Conservation (phyloP, 2,797 vertebrate genomes). For the Leucoraja ocellata region DNA sequence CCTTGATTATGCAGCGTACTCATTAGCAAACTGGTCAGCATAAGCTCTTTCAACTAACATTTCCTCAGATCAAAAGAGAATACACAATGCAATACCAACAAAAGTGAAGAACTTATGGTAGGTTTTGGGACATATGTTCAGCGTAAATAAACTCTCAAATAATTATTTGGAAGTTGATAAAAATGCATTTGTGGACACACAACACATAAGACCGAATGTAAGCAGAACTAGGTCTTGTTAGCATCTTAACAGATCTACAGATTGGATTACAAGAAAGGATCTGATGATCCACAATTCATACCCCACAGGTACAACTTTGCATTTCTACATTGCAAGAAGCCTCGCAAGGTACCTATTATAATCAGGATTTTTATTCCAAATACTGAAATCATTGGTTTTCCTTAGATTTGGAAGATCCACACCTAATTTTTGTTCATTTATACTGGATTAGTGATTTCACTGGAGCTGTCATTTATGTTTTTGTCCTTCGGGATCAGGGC, state of each 20-base stretch:
- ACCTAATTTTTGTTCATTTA: neutral
- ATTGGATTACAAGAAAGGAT: neutral
- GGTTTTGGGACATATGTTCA: neutral
- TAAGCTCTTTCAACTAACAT: neutral
- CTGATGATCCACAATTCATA: neutral
- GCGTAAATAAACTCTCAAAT: neutral
- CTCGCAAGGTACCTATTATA: neutral
- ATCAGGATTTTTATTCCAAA: neutral
- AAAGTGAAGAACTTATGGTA: neutral
- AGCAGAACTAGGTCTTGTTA: neutral
- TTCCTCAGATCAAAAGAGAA: neutral
- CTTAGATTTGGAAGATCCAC: neutral
- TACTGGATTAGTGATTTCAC: neutral
- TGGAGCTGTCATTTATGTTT: neutral
- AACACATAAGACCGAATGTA: neutral
- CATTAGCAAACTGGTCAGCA: neutral
- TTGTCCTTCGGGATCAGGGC: neutral
- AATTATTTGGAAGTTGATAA: neutral
- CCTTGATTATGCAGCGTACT: neutral
- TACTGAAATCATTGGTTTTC: neutral
- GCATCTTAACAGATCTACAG: neutral
- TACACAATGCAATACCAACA: neutral
- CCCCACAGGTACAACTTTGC: too few species aligned
- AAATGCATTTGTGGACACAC: neutral
- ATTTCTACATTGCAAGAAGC: neutral